Evolutionary conservation across 1,140 invertebrate species (phyloP).

Genomic region (Microvelia longipes): DNA sequence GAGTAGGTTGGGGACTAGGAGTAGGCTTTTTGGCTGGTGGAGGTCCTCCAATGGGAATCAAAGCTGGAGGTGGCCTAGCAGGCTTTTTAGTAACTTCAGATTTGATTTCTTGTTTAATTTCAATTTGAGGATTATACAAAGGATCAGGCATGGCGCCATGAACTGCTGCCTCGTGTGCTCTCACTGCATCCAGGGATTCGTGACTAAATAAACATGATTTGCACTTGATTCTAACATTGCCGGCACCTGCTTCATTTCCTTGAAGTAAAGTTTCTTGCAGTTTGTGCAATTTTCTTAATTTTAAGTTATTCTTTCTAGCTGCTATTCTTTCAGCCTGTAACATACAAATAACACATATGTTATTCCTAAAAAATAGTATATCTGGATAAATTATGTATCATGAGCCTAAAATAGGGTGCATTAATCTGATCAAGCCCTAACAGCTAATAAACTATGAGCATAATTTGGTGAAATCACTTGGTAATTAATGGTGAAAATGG

Average conservation of each 20-base stretch:
- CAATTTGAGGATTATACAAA: slow-evolving; percentile 15
- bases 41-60: slow-evolving; percentile 41
- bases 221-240: slow-evolving; percentile 5
- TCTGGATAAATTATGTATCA: no score
- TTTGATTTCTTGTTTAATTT: neutral
- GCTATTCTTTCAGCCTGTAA: neutral
- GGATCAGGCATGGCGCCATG: slow-evolving; percentile 30
- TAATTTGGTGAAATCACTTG: no score
- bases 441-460: no score
- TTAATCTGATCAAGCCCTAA: no score
- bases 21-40: slow-evolving; percentile 3
- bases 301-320: neutral
- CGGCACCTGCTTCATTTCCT: neutral
- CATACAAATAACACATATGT: neutral
- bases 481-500: no score
- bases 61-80: slow-evolving; percentile 46
- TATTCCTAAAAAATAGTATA: no score
- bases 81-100: slow-evolving; percentile 33
- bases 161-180: slow-evolving; percentile 33
- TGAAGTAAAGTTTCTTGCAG: neutral
- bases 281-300: neutral
- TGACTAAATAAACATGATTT: slow-evolving; percentile 35
- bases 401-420: no score
- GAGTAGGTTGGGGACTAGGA: neutral
- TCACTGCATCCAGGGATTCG: slow-evolving; percentile 37